Percentiles rank a stretch among this genome's conserved stretches.
Conservation (phyloP, 2,888 invertebrate genomes). For the Apamea monoglypha region DNA sequence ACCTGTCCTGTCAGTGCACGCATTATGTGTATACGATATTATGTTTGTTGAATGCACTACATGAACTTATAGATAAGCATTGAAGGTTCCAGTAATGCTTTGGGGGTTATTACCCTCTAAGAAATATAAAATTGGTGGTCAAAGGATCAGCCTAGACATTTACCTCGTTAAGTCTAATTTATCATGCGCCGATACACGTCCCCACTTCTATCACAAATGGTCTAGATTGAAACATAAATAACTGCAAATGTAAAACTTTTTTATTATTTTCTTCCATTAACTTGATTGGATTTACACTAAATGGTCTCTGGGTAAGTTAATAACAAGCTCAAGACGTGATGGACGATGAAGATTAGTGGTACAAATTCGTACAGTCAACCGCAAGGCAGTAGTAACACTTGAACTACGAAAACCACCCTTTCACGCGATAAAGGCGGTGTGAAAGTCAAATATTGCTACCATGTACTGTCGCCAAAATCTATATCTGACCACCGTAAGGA, state of each 20-base stretch:
- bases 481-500: too few species aligned
- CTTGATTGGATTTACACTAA: constrained; percentile 48
- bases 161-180: constrained; percentile 1
- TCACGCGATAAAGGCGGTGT: background rate
- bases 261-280: constrained; percentile 43
- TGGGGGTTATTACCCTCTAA: background rate
- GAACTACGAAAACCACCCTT: background rate
- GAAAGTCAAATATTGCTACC: background rate
- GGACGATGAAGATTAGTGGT: constrained; percentile 15
- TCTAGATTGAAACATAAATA: background rate
- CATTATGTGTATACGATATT: too few species aligned
- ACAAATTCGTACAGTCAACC: background rate
- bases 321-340: constrained; percentile 20
- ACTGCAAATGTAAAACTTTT: constrained; percentile 1
- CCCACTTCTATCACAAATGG: background rate
- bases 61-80: too few species aligned
- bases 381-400: background rate
- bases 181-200: background rate
- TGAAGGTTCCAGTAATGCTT: too few species aligned
- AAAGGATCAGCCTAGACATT: background rate
- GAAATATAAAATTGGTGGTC: background rate
- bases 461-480: too few species aligned
- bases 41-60: too few species aligned
- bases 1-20: too few species aligned
- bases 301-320: constrained; percentile 34